Base-by-base conservation (phyloP, 2,888 invertebrate genomes). In the Cataglyphis albicans region DNA sequence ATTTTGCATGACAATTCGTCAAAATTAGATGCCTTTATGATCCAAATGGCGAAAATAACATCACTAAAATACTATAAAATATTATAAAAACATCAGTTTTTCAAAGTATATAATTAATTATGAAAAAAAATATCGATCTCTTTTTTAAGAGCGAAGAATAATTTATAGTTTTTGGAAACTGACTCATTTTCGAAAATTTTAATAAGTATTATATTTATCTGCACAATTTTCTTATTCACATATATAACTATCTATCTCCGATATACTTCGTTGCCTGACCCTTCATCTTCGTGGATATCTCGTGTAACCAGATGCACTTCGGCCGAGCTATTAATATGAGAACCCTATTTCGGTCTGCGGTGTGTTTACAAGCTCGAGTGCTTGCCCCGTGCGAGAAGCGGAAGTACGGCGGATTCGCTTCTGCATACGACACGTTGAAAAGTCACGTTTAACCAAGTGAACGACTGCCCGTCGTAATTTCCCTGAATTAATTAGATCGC, bases 361-460 rank as follows among this genome's bases (percentile, higher is more conserved):
- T 86, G 90, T 92, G 91, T 92, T 92, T 91, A 92, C 91, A 91
- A 90, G 89, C 89, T 88, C 86, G 85, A 38, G 68, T n/a, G n/a
- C 72, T 81, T 63, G 41, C 74, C 68, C 78, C 44, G 76, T 78
- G 57, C 83, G 64, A 80, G 82, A 68, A 91, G 89, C 89, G 89
- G 90, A 91, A 90, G 87, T 85, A 74, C 74, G 83, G 73, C 85
- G 87, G 76, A 88, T 84, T 89, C 88, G 84, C 81, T 75, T 57
- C 65, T 76, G 72, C 80, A 67, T 85, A 52, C 74, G 70, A n/a
- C 80, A 32, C 52, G 81, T 72, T 72, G 59, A 59, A 80, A 80
- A 80, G 72, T 72, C 78, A 57, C 78, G 72, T 72, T 72, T 59
- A 80, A 72, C 78, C 59, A 35, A 70, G 59, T 35, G 59, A 55